These are phyloP conservation scores for Cyclina sinensis DNA, from an alignment of 1,140 invertebrate species.

Conservation along the genomic window DNA sequence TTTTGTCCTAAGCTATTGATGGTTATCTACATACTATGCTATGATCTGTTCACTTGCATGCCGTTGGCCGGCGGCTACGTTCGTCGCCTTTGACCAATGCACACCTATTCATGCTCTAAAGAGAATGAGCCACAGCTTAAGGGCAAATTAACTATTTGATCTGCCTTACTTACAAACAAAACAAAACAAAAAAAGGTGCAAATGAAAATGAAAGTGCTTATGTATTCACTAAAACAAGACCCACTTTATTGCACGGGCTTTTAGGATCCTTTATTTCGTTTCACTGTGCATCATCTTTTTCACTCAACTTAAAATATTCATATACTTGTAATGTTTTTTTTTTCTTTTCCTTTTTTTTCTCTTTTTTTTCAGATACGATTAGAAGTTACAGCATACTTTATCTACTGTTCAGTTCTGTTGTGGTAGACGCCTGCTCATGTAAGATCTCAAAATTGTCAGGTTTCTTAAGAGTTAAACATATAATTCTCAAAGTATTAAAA, in stretches of 20 bases:
- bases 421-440: not conserved
- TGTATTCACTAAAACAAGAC: too few relatives aligned
- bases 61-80: not conserved
- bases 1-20: slow-evolving; percentile 5
- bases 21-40: not conserved
- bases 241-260: too few relatives aligned
- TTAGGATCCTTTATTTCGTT: too few relatives aligned
- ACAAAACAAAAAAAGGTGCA: not conserved
- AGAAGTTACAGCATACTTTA: too few relatives aligned
- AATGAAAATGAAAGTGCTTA: too few relatives aligned
- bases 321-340: too few relatives aligned
- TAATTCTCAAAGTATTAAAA: not conserved
- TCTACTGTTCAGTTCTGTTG: not conserved
- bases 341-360: too few relatives aligned
- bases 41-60: not conserved
- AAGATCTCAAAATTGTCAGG: too few relatives aligned
- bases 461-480: not conserved
- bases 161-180: not conserved
- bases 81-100: slow-evolving; percentile 9
- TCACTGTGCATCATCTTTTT: too few relatives aligned
- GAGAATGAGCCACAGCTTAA: not conserved
- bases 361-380: too few relatives aligned
- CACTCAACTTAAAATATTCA: too few relatives aligned
- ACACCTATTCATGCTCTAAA: not conserved
- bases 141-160: slow-evolving; percentile 28